Evolutionary conservation across 1,140 invertebrate species (phyloP), one percentile per base, ranked within the genome.

Genomic region (Cardiocondyla obscurior): DNA sequence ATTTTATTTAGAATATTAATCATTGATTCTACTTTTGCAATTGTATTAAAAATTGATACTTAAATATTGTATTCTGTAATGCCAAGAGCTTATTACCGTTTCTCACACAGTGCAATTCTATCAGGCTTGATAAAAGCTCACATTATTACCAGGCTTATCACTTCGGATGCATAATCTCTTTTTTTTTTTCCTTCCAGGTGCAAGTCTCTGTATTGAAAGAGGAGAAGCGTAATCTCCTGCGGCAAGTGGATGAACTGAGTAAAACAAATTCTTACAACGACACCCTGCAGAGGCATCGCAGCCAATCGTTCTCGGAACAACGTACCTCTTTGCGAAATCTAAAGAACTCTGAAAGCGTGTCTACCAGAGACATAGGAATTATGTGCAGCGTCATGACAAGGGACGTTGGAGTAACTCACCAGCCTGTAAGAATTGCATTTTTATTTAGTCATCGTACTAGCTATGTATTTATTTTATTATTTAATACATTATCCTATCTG

Each of bases 131-230:
- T 64, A 69, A 69, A 42, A 79, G 30, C 36, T 19, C 22, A 12
- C 3, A 16, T 12, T 77, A 53, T 69, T 69, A n/a, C 10, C 6
- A 16, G n/a, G 42, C 67, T 86, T 83, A 65, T 69, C 12, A 22
- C 3, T 28, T 5, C 5, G 44, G 2, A 16, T 39, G n/a, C 8
- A 7, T 14, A 57, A 76, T 60, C 42, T 85, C 19, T 84, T 51
- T 22, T 8, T 33, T 46, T 53, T 55, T 55, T 14, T 28, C n/a
- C n/a, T 33, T 22, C 53, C 90, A 96, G 96, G 94, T 95, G 72
- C 96, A 97, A 94, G 94, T 98, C 14, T 95, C 95, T 46, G 95
- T 96, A 36, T 91, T 98, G 65, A 96, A 97, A 89, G 96, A 97
- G 85, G 97, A 98, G 92, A 97, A 97, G 83, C 93, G 96, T 19